These are phyloP conservation scores for Stegodyphus mimosarum DNA, from an alignment of 1,140 invertebrate genomes.

Conservation along the genomic window DNA sequence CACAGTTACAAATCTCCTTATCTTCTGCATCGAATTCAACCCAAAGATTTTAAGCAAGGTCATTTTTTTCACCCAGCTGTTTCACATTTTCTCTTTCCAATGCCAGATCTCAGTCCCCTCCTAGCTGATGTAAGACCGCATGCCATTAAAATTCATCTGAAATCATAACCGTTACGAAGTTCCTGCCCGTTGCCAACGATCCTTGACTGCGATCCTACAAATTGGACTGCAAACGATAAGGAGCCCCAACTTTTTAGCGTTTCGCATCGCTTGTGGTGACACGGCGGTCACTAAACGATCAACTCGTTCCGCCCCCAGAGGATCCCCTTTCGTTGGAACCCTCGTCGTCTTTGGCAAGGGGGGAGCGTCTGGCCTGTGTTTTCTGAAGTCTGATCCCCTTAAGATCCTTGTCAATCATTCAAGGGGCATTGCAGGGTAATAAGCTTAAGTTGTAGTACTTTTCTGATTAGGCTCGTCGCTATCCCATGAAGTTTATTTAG, in stretches of 20 bases:
- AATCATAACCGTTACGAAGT: constrained; percentile 8
- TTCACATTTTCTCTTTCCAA: no score
- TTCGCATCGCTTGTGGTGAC: constrained; percentile 31
- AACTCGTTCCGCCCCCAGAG: neutral
- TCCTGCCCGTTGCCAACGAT: constrained; percentile 11
- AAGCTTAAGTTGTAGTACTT: neutral
- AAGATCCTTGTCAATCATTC: neutral
- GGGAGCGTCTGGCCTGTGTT: neutral
- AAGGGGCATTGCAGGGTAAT: neutral
- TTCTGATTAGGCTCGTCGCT: neutral
- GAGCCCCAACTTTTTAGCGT: constrained; percentile 23
- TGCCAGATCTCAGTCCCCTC: no score
- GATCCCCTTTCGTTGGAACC: neutral
- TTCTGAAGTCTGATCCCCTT: neutral
- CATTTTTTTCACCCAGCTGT: no score
- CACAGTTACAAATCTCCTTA: no score
- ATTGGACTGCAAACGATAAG: neutral
- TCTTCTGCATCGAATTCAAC: no score
- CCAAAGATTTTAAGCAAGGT: no score
- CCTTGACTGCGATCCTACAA: constrained; percentile 5
- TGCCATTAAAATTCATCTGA: neutral
- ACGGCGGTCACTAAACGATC: constrained; percentile 44
- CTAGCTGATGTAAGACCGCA: no score
- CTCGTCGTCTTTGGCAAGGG: neutral
- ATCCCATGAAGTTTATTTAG: neutral